Base-by-base conservation (phyloP, 2,797 vertebrate genomes). In the Leptodactylus fallax region DNA sequence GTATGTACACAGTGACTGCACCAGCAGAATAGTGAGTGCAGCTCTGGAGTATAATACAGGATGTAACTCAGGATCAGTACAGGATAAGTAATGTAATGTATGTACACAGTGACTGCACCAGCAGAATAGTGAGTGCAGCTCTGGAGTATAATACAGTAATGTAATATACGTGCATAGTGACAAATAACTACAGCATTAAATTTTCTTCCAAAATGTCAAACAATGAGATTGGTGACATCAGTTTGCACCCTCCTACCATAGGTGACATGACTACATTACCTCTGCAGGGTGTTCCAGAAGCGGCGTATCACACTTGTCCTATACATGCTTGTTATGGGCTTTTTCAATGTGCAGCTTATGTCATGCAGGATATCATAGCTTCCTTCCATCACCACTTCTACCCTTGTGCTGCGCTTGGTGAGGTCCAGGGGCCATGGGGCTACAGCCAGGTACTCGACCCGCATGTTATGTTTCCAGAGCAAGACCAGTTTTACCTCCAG, bases 381-480 rank as follows among this genome's bases (percentile, higher is more conserved):
- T 8, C 98, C 98, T 93, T 99, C 98, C 97, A 99, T 99, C 0
- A 97, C 99, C 90, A 99, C 98, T 92, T 99, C 98, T 89, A 99
- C 97, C 93, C 96, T 95, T 0, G 98, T 98, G 90, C 92, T 96
- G 85, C 96, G 96, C 87, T 96, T 96, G n/a, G 91, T 82, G 0
- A 92, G 92, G 82, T 98, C 97, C 92, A 99, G 92, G 0, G 98
- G 98, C 98, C 98, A 99, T 7, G 96, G 94, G 0, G 98, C 96
- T 5, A 96, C 90, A 0, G 97, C 98, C 83, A 98, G 91, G 67
- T 99, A 99, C 91, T 99, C 98, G 0, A 99, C 97, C 49, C 98
- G 97, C 98, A 99, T 99, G 94, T 99, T 99, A 93, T 99, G 98
- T 88, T 99, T 99, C 98, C 98, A 99, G 1, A 99, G 93, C 81